Evolutionary conservation across 2,797 vertebrate species (phyloP), one percentile per base, ranked within the genome.

Genomic region (Dermochelys coriacea): DNA sequence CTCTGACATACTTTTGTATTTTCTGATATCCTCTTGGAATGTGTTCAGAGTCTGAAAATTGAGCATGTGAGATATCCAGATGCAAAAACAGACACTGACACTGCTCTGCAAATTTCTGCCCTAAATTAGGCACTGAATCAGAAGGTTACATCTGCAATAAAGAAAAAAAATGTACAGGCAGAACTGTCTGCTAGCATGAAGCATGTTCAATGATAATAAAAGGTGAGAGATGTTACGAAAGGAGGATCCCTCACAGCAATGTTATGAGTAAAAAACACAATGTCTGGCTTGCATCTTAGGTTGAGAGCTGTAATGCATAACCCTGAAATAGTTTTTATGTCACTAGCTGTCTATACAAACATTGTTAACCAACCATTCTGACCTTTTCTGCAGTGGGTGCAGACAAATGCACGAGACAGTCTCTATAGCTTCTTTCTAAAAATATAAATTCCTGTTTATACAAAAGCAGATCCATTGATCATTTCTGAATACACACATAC

Each of bases 341-440:
- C 96, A 96, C 91, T 85, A 49, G 77, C 59, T 95, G 84, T 45
- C 82, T 84, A 8, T 55, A 96, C 86, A 89, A 94, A 95, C 87
- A 50, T n/a, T 61, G 94, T 82, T 93, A 89, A 96, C 88, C 97
- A 93, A 88, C 93, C 91, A 59, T 95, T 95, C 97, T 94, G 91
- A 96, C 96, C 97, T 97, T 97, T 94, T 52, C 96, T 87, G 52
- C 79, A 75, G 52, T 57, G 93, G 92, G 86, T 77, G 87, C 87
- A 97, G 91, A 95, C 93, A 96, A 96, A 88, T 71, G 93, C 95
- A 96, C 54, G 84, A 88, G 94, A 97, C 82, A 92, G 79, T 79
- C 96, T 96, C 88, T 80, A 94, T 68, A 95, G 97, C 96, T 92
- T 82, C 89, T 93, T 95, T 94, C 96, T 90, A 97, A 98, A 98